Conservation (phyloP, 2,113 vertebrate species). For the Elachura formosa region DNA sequence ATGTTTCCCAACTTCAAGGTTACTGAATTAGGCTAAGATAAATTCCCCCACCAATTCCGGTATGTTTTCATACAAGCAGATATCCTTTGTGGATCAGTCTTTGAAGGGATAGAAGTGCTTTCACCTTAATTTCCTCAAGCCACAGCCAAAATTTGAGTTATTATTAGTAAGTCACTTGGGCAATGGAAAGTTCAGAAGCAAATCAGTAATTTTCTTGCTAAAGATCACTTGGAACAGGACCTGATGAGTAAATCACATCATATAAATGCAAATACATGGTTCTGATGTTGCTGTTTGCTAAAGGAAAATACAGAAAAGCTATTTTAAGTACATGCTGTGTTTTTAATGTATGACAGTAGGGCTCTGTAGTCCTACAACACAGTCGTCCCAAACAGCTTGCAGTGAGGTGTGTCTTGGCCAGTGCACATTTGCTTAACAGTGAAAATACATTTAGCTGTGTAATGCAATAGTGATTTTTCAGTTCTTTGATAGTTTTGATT, state of each 20-base stretch:
- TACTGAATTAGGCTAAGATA: neutral
- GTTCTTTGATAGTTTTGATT: neutral
- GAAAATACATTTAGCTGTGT: neutral
- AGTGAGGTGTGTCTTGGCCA: neutral
- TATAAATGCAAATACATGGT: neutral
- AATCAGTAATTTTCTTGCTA: neutral
- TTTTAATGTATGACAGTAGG: neutral
- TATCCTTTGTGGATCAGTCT: neutral
- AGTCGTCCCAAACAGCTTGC: too few species aligned
- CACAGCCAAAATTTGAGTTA: neutral
- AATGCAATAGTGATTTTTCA: neutral
- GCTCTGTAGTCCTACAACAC: neutral
- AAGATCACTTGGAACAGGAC: neutral
- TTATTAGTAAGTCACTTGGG: neutral
- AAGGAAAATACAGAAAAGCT: neutral
- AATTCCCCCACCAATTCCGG: neutral
- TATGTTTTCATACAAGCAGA: neutral
- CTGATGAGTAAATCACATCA: neutral
- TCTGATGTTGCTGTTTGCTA: neutral
- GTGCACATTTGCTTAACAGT: accelerated
- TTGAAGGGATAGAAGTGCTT: neutral
- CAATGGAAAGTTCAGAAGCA: neutral
- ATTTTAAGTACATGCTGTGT: neutral
- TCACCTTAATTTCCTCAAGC: neutral
- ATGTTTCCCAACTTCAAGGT: neutral